Percentiles rank a stretch among this genome's conserved stretches.
phyloP scores from a whole-genome alignment of 2,888 invertebrate genomes.

The Halictus quadricinctus region DNA sequence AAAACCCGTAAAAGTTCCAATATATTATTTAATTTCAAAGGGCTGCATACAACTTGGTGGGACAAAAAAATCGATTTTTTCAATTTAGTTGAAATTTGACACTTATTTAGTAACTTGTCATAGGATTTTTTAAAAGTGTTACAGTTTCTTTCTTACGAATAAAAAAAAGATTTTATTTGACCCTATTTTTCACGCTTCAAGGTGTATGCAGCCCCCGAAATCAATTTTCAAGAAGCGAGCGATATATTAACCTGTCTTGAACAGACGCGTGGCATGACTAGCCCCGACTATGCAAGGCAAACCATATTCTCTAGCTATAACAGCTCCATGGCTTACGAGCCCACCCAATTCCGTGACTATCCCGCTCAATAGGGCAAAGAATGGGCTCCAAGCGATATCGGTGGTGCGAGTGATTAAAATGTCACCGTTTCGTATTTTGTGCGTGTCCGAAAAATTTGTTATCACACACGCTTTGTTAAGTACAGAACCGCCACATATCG shows the following conservation, averaged over 20 bases:
- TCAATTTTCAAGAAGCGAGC: not conserved
- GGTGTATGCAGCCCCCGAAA: not conserved
- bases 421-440: constrained; percentile 84
- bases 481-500: constrained; percentile 88
- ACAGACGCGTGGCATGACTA: constrained; percentile 86
- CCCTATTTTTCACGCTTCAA: not conserved
- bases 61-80: not conserved
- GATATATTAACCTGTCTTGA: constrained; percentile 85
- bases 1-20: constrained; percentile 19
- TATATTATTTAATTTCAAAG: not conserved
- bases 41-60: not conserved
- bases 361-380: constrained; percentile 90
- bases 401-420: constrained; percentile 90
- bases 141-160: no score
- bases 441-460: constrained; percentile 86
- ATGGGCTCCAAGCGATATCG: constrained; percentile 93
- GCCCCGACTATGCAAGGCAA: constrained; percentile 92
- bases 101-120: no score
- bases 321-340: constrained; percentile 92
- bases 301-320: constrained; percentile 92
- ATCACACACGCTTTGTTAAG: constrained; percentile 89
- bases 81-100: no score
- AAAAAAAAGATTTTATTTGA: no score
- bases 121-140: no score
- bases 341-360: constrained; percentile 93